Evolutionary conservation across 2,113 vertebrate species (phyloP), one percentile per base, ranked within the genome.

Genomic region (Corapipo altera): DNA sequence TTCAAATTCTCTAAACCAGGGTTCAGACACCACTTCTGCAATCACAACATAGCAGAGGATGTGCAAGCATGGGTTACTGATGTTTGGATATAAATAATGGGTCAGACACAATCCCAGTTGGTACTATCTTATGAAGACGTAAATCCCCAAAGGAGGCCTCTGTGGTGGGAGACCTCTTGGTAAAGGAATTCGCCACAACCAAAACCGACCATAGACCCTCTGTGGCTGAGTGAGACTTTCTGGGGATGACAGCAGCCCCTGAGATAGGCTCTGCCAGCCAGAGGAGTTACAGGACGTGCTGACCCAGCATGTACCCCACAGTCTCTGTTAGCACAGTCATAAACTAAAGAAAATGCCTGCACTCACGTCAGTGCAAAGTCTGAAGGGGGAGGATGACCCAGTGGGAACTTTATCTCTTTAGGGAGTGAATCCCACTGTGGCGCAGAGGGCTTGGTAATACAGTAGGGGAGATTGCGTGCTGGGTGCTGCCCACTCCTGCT

Each of bases 361-460:
- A 15, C 58, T 80, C 67, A 57, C 0, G 0, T 39, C 84, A 33
- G 55, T 64, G 55, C 76, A 49, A 74, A 71, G 64, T 10, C 86
- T 48, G 80, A 17, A 44, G 8, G n/a, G 32, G 78, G 49, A 62
- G 96, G 61, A 87, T 52, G 52, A 52, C 48, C 15, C 5, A 2
- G 43, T 24, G 65, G 39, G 83, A 88, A 18, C 27, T 71, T 79
- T 37, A 64, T 81, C 61, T 87, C 48, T 33, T 51, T 12, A 15
- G 65, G 86, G 83, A 92, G 73, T 33, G 80, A 52, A 71, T 85
- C 94, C 80, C 76, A 3, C n/a, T 20, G 76, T 5, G 57, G 43
- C 0, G 0, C 1, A 1, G 46, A 57, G 77, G 46, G 24, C 49
- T 37, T 4, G 26, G 32, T 19, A 9, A 10, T 24, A 4, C 55